Percentiles rank a stretch among this genome's conserved stretches.
Conservation (phyloP, 2,797 vertebrate genomes). For the Diplodus puntazzo region DNA sequence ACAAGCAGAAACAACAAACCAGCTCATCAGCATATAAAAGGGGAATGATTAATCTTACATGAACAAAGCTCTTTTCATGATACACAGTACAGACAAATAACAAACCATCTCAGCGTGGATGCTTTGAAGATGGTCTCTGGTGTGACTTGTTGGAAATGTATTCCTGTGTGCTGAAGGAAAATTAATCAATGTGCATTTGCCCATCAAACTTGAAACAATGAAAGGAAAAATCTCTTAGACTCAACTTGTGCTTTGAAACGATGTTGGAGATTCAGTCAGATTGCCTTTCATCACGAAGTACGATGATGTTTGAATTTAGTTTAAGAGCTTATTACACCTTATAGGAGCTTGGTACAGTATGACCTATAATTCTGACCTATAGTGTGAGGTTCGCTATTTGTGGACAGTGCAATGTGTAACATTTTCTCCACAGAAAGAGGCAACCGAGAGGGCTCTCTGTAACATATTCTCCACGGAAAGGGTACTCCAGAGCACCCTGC, state of each 20-base stretch:
- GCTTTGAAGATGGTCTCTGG: not conserved
- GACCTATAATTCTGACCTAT: not conserved
- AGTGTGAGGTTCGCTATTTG: not conserved
- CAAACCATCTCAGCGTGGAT: not conserved
- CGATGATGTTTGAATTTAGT: too few species aligned
- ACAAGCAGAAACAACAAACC: not conserved
- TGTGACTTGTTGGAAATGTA: not conserved
- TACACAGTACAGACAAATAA: constrained; percentile 7
- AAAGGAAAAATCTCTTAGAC: not conserved
- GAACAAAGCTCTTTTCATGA: not conserved
- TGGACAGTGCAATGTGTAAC: too few species aligned
- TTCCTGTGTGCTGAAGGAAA: not conserved
- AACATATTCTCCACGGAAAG: not conserved
- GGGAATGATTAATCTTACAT: constrained; percentile 1
- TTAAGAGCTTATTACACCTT: not conserved
- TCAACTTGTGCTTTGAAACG: not conserved
- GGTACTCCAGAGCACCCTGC: not conserved
- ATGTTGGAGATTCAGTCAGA: not conserved
- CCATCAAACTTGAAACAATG: not conserved
- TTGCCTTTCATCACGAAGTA: too few species aligned
- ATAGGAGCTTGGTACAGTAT: not conserved
- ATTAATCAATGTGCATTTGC: not conserved
- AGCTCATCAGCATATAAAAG: not conserved
- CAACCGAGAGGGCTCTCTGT: not conserved
- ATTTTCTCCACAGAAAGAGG: not conserved